A percentile compares a stretch with the other conserved stretches of the same genome.
These are phyloP conservation scores for Hemiprocne comata DNA, from an alignment of 2,113 vertebrate species.

Conservation along the genomic window DNA sequence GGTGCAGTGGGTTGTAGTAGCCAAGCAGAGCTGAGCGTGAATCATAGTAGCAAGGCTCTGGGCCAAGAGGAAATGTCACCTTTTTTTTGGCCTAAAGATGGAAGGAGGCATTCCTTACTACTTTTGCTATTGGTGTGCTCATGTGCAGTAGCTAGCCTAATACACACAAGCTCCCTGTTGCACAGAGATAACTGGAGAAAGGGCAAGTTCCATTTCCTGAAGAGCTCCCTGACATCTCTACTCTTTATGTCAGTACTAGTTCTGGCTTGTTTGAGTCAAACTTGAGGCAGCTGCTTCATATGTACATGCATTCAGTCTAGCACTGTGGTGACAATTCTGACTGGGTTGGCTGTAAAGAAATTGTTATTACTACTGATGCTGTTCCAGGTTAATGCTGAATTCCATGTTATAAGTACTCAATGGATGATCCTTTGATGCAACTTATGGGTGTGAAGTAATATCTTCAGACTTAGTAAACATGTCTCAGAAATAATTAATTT, in stretches of 20 bases:
- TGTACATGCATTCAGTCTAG: too few relatives aligned
- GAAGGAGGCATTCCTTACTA: not conserved
- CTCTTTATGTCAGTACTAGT: not conserved
- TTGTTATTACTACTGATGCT: not conserved
- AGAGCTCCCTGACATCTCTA: not conserved
- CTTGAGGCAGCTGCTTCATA: not conserved
- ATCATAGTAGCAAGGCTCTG: not conserved
- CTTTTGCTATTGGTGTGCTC: not conserved
- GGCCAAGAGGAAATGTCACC: constrained; percentile 11
- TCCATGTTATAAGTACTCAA: not conserved
- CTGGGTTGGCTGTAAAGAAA: not conserved
- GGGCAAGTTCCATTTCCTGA: not conserved
- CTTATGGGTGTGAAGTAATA: not conserved
- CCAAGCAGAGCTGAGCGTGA: not conserved
- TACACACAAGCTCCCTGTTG: not conserved
- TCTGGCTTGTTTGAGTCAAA: not conserved
- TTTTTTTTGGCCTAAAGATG: not conserved
- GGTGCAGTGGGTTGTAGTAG: not conserved
- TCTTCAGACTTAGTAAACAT: not conserved
- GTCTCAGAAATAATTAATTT: not conserved
- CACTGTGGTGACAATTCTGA: not conserved
- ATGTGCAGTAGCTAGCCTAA: not conserved
- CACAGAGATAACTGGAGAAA: not conserved
- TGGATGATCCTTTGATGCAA: not conserved
- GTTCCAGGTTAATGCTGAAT: not conserved